Base-by-base conservation (phyloP, 2,888 invertebrate genomes). In the Agapostemon virescens region DNA sequence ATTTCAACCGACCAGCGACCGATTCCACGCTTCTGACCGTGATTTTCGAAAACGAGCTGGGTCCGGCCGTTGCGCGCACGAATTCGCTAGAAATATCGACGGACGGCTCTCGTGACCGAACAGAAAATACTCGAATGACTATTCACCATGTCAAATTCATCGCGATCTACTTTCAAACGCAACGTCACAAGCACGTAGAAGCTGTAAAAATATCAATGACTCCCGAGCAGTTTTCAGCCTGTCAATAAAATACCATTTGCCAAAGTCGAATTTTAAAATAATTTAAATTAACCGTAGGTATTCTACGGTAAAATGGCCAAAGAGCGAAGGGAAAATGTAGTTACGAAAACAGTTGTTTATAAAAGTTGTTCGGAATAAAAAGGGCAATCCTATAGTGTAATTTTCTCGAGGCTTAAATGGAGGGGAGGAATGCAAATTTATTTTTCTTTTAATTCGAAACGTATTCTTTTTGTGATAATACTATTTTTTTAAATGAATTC, bases 31-130 rank as follows among this genome's bases (percentile, higher is more conserved):
- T 66, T 45, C 42, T 30, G 20, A 69, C 40, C 58, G 30, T 58
- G 73, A 74, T 68, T 63, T 68, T 66, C 20, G 38, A 40, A 72
- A 80, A 73, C 30, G 38, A 23, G 40, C 52, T 67, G 30, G 49
- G 15, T 20, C 49, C 20, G 66, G 23, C 2, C 23, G 4, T 66
- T 20, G n/a, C 26, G 4, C 1, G 15, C 13, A 38, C 2, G 36
- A 69, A 76, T 40, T 64, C 9, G 38, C 17, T 67, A 23, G 4
- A 69, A 45, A 69, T 52, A 76, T 69, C 45, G 63, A 30, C 55
- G 26, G 30, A n/a, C 13, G 17, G 36, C 49, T 20, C n/a, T 23
- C 7, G 13, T 26, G 11, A 15, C 6, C 2, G 20, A n/a, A 58
- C 11, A 38, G 20, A 5, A 45, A 45, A 30, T 30, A 15, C 13